Evolutionary conservation across 2,797 vertebrate genomes (phyloP).

Genomic region (Liparis tanakae): DNA sequence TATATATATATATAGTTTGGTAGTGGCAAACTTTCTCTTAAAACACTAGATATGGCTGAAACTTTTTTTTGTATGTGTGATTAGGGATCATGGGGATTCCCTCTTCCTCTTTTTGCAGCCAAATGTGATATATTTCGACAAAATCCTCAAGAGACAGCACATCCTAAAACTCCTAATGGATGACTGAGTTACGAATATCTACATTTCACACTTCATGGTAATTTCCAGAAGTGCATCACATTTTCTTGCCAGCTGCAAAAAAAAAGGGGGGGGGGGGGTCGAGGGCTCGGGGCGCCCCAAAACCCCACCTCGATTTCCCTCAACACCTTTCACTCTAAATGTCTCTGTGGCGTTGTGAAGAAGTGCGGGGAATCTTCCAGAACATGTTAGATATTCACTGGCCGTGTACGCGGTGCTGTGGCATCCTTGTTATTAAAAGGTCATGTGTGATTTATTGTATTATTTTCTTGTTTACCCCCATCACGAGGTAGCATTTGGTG

Average conservation of each 20-base stretch:
- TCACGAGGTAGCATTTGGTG: conserved; percentile 75
- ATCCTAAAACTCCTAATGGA: conserved; percentile 68
- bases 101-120: conserved; percentile 52
- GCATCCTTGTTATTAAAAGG: neutral
- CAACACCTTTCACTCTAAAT: conserved; percentile 32
- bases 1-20: neutral
- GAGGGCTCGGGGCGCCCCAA: conserved; percentile 39
- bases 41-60: neutral
- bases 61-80: neutral
- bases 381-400: conserved; percentile 25
- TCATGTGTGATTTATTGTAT: conserved; percentile 31
- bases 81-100: conserved; percentile 23
- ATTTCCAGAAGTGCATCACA: conserved; percentile 60
- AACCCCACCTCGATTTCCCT: conserved; percentile 49
- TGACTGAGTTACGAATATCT: conserved; percentile 40
- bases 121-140: conserved; percentile 49
- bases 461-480: conserved; percentile 69
- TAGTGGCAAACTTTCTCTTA: neutral
- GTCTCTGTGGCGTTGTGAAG: neutral
- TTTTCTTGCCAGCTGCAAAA: conserved; percentile 54
- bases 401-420: neutral
- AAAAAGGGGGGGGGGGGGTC: neutral
- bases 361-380: conserved; percentile 12
- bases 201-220: conserved; percentile 42
- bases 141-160: conserved; percentile 55